Evolutionary conservation across 2,113 vertebrate species (phyloP), one percentile per base, ranked within the genome.

Genomic region (Opisthocomus hoazin): DNA sequence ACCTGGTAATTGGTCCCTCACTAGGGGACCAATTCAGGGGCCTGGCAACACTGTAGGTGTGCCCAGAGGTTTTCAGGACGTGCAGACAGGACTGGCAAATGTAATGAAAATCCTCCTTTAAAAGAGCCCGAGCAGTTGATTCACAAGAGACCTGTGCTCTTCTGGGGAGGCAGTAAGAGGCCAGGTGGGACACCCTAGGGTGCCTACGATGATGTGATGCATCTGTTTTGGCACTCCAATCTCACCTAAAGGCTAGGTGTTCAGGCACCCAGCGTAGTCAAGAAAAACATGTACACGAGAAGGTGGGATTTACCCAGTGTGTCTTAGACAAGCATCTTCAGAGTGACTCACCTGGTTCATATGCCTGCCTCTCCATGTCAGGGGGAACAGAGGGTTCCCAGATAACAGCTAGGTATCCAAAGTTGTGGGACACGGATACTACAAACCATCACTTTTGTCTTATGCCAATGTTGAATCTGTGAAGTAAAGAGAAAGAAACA

Each of bases 131-230:
- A 46, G 20, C 27, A 58, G 46, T 16, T 58, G 57, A 68, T 21
- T 36, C 79, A 19, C 26, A n/a, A 32, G 46, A 64, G 20, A 66
- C n/a, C 69, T 50, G 17, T 36, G 32, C 10, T 18, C 30, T 78
- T 63, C n/a, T 77, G 17, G 13, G 29, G 13, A 53, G 56, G 46
- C 2, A 2, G n/a, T 45, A n/a, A 30, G 32, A 77, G n/a, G 26
- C 56, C n/a, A 39, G 15, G 19, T 37, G 41, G 48, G 32, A 54
- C 22, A 66, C 34, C 10, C 10, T 22, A 15, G 30, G 45, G 19
- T 84, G 26, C 51, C 5, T 6, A 0, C 1, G 1, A 3, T 70
- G 29, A 37, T 61, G 29, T 17, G 36, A n/a, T n/a, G 9, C 36
- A 7, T 61, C 63, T 61, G 5, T 70, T 91, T 11, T 74, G 71